Conservation (phyloP, 53 echinoderm and acorn worm species). For the Luidia sarsii region DNA sequence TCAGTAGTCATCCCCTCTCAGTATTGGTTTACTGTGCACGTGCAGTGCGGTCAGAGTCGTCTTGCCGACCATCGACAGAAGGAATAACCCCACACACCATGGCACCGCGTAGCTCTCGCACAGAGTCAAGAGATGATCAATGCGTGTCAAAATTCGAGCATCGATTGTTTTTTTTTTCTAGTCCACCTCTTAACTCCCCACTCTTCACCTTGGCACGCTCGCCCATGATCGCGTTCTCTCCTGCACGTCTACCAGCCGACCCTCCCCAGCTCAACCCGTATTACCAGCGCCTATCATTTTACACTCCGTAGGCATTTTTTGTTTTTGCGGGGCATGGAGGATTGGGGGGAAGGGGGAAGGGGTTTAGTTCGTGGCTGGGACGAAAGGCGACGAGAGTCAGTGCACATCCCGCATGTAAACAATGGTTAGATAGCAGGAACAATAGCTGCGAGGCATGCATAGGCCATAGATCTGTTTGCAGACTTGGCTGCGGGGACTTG, state of each 20-base stretch:
- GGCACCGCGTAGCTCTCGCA: not conserved
- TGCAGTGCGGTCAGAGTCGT: too few species aligned
- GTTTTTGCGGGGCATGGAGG: too few species aligned
- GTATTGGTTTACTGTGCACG: too few species aligned
- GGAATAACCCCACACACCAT: too few species aligned
- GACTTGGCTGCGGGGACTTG: not conserved
- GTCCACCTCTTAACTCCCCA: slow-evolving; percentile 2
- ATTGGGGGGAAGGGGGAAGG: too few species aligned
- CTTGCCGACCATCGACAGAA: too few species aligned
- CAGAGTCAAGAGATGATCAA: slow-evolving; percentile 11
- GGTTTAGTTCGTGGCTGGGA: too few species aligned
- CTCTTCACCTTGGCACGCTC: too few species aligned
- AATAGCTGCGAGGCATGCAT: slow-evolving; percentile 21
- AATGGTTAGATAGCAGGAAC: slow-evolving; percentile 3
- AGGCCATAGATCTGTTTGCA: slow-evolving; percentile 2
- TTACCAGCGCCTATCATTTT: slow-evolving; percentile 7
- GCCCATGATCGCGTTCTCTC: too few species aligned
- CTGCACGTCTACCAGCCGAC: not conserved
- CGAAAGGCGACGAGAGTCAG: not conserved
- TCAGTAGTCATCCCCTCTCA: too few species aligned
- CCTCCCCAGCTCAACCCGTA: not conserved
- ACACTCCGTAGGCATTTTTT: not conserved
- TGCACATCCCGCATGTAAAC: slow-evolving; percentile 20
- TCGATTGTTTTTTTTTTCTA: slow-evolving; percentile 22
- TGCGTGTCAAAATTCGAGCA: slow-evolving; percentile 28